Conservation (phyloP, 2,113 vertebrate species). For the Microtus pennsylvanicus region DNA sequence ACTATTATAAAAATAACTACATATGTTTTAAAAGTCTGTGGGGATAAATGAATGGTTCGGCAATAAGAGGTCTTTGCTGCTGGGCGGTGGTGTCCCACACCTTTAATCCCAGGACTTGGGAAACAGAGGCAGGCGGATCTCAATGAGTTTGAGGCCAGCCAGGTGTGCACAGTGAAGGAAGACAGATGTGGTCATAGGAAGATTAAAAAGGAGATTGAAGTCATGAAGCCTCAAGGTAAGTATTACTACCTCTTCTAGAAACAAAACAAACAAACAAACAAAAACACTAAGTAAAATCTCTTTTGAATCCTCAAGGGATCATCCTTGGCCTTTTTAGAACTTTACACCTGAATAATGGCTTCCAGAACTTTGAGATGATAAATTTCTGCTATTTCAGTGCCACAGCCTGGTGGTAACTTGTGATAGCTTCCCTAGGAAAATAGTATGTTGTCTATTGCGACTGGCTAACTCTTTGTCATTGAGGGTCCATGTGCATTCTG, state of each 20-base stretch:
- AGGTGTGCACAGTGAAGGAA: no score
- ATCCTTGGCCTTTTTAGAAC: not conserved
- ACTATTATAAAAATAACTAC: not conserved
- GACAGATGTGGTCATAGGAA: not conserved
- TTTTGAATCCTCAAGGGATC: not conserved
- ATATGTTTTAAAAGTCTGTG: not conserved
- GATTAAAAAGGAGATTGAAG: not conserved
- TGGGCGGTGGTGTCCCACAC: no score
- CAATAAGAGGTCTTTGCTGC: not conserved
- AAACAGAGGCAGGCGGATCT: not conserved
- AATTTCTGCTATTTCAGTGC: not conserved
- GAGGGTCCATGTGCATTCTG: not conserved
- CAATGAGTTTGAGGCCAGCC: not conserved
- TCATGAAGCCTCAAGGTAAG: not conserved
- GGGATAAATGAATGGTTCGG: not conserved
- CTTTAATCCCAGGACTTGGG: not conserved
- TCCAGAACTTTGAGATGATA: not conserved
- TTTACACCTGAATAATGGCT: not conserved
- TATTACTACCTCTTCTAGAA: not conserved
- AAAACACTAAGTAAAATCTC: no score
- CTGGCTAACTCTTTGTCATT: not conserved
- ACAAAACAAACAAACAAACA: no score
- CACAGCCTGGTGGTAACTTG: not conserved
- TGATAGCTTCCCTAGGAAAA: not conserved
- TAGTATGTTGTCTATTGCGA: not conserved